Evolutionary conservation across 1,140 invertebrate species (phyloP), one percentile per base, ranked within the genome.

Genomic region (Wasmannia auropunctata): DNA sequence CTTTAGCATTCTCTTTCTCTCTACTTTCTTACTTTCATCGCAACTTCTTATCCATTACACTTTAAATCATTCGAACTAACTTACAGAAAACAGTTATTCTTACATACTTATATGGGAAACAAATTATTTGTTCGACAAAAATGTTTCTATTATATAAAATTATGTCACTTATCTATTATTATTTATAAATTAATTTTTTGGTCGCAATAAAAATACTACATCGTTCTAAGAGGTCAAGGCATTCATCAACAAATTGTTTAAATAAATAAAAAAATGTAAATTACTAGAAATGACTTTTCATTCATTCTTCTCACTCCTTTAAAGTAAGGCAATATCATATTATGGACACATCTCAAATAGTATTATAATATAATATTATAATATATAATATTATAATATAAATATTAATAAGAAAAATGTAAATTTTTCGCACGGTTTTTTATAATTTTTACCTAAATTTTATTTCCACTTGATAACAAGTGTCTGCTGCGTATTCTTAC

Each of bases 1-100:
- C 69, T 62, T 69, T 70, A 70, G 31, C 69, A 28, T 46, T 81
- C 37, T 70, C 58, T 84, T 84, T 77, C n/a, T 54, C 25, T 89
- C 51, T 11, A 67, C 60, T 70, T 69, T 62, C 22, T 62, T 54
- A 54, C n/a, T 72, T 40, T 56, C n/a, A 65, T 63, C 62, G 25
- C 79, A 86, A 34, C 46, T 58, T 65, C n/a, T 70, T 70, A 51
- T 56, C 60, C 43, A 72, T 49, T 31, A 80, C 19, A 7, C 56
- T 69, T 67, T 7, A 34, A 77, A 79, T 63, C 37, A 63, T n/a
- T n/a, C n/a, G n/a, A n/a, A n/a, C n/a, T n/a, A 67, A 0, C 62
- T 67, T 28, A 43, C n/a, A 34, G 72, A 74, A 43, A 7, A 43
- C 5, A 62, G 5, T 43, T 58, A 46, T 77, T 34, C 19, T 22